Evolutionary conservation across 2,797 vertebrate species (phyloP).

Genomic region (Onychomys torridus): DNA sequence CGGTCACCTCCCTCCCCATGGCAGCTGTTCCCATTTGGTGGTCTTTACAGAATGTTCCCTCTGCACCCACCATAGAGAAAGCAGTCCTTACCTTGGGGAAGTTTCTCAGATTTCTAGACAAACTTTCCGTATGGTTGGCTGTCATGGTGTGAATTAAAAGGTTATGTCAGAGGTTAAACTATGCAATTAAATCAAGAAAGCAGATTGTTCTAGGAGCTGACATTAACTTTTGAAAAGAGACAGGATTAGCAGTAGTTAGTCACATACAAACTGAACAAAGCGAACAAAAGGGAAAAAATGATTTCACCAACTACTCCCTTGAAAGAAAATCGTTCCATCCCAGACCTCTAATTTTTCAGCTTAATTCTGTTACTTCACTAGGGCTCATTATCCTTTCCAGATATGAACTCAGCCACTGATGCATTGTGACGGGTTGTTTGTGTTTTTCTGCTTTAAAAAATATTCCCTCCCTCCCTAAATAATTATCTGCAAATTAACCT

Average conservation of each 20-base stretch:
- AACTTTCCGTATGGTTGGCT: conserved; percentile 70
- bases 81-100: conserved; percentile 57
- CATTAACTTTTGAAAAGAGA: conserved; percentile 76
- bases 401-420: conserved; percentile 52
- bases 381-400: conserved; percentile 68
- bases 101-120: conserved; percentile 75
- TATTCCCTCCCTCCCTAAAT: conserved; percentile 78
- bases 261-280: conserved; percentile 52
- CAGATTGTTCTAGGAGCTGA: conserved; percentile 80
- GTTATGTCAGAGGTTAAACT: conserved; percentile 81
- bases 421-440: conserved; percentile 74
- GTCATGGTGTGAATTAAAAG: conserved; percentile 78
- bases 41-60: conserved; percentile 27
- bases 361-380: conserved; percentile 68
- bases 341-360: conserved; percentile 74
- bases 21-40: conserved; percentile 24
- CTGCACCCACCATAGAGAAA: not conserved
- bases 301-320: conserved; percentile 60
- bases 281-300: conserved; percentile 10
- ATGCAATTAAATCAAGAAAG: conserved; percentile 83
- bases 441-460: conserved; percentile 80
- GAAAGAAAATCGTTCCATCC: conserved; percentile 71
- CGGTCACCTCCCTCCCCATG: not conserved
- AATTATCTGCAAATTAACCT: conserved; percentile 75
- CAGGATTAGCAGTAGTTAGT: conserved; percentile 75